Base-by-base conservation (phyloP, 2,113 vertebrate genomes). In the Archocentrus centrarchus region DNA sequence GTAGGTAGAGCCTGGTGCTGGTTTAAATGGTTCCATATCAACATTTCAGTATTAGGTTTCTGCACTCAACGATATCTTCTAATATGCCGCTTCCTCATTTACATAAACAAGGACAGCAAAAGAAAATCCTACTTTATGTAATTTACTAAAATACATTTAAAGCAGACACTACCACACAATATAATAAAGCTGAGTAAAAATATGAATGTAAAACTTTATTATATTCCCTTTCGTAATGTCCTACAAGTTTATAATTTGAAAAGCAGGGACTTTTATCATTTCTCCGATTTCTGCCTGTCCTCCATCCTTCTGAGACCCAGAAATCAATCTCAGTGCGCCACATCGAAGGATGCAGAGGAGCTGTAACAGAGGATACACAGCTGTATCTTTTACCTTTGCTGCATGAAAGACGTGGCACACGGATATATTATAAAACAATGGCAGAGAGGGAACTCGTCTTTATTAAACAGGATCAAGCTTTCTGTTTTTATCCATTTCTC, bases 281-380 rank as follows among this genome's bases (percentile, higher is more conserved):
- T 50, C 37, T 39, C 8, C 9, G 1, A 3, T 10, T 39, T 39
- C 37, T 39, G 37, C 37, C 37, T 39, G 37, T 39, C 37, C 37
- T 39, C 35, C 37, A 10, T 39, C 37, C 37, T 10, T 39, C 15
- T 10, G 63, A 2, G n/a, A 66, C n/a, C 41, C 37, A 15, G 37
- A 24, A 8, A 0, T 44, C 62, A 22, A 44, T 24, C 63, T 39
- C 61, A 64, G 35, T 14, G 1, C 63, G 0, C 7, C 4, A 17
- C 5, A 22, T 7, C 0, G 63, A 68, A 27, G 39, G n/a, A 14
- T 47, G 63, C 35, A 35, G 35, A 24, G 37, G 37, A 39, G 37
- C 37, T 39, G 1, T 10, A 37, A 37, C 2, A 1, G 37, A 39
- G 8, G 37, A 39, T 2, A 10, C 37, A 39, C 7, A 7, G 37